Percentiles rank a stretch among this genome's conserved stretches.
phyloP scores from a whole-genome alignment of 2,113 vertebrate genomes.

The Chroicocephalus ridibundus region DNA sequence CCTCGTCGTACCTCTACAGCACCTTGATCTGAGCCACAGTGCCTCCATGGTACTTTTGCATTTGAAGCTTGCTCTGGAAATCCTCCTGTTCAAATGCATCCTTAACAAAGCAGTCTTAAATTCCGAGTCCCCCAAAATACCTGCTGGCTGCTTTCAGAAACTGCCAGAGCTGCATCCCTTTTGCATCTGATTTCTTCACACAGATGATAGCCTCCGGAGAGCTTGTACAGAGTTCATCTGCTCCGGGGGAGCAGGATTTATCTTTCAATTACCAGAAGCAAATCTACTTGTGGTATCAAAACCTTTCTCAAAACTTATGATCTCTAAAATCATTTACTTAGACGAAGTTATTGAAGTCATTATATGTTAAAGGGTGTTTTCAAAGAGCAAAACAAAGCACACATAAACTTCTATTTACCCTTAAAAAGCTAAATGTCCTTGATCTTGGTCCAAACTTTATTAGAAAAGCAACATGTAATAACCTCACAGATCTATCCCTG shows the following conservation, averaged over 20 bases:
- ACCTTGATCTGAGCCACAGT: conserved; percentile 52
- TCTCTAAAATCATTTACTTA: conserved; percentile 53
- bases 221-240: conserved; percentile 56
- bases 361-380: conserved; percentile 74
- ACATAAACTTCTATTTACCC: conserved; percentile 45
- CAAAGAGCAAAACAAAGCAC: conserved; percentile 21
- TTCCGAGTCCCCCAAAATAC: conserved; percentile 50
- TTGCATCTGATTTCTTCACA: conserved; percentile 61
- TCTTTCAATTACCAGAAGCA: conserved; percentile 72
- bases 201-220: not conserved
- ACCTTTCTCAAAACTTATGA: conserved; percentile 61
- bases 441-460: conserved; percentile 74
- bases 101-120: conserved; percentile 46
- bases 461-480: conserved; percentile 22
- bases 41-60: conserved; percentile 59
- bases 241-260: conserved; percentile 64
- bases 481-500: conserved; percentile 58
- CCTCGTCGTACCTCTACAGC: conserved; percentile 14
- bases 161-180: conserved; percentile 61
- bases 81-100: conserved; percentile 58
- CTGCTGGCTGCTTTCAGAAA: conserved; percentile 69
- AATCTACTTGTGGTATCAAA: not conserved
- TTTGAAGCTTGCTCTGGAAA: conserved; percentile 65
- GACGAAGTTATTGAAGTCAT: not conserved
- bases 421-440: conserved; percentile 66